Conservation (phyloP, 2,797 vertebrate genomes). For the Dendrocincla tyrannina region DNA sequence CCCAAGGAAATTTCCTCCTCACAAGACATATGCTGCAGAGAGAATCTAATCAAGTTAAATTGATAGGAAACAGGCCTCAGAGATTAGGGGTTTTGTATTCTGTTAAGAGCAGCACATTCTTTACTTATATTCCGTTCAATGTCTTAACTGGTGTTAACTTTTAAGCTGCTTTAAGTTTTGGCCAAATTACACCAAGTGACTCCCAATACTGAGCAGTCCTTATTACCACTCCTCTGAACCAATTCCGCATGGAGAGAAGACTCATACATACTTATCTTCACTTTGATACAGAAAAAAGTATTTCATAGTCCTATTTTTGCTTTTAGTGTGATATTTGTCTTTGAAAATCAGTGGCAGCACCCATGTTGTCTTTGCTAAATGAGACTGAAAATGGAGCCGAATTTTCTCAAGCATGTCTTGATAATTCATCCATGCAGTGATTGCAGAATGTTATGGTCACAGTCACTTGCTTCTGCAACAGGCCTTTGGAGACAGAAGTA, state of each 20-base stretch:
- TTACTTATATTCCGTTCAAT: neutral
- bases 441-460: neutral
- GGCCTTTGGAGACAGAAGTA: neutral
- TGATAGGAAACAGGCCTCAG: neutral
- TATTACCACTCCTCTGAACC: neutral
- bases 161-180: neutral
- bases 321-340: neutral
- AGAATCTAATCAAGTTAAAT: neutral
- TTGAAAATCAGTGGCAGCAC: neutral
- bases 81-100: accelerated
- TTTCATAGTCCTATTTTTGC: neutral
- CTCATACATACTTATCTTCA: neutral
- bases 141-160: neutral
- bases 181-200: neutral
- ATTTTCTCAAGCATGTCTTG: neutral
- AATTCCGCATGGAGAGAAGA: neutral
- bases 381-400: neutral
- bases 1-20: neutral
- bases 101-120: neutral
- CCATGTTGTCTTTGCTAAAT: neutral
- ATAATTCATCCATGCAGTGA: neutral
- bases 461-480: neutral
- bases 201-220: neutral
- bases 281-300: neutral
- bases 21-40: neutral